phyloP scores from a whole-genome alignment of 2,888 invertebrate genomes.

The Anagyrus pseudococci region DNA sequence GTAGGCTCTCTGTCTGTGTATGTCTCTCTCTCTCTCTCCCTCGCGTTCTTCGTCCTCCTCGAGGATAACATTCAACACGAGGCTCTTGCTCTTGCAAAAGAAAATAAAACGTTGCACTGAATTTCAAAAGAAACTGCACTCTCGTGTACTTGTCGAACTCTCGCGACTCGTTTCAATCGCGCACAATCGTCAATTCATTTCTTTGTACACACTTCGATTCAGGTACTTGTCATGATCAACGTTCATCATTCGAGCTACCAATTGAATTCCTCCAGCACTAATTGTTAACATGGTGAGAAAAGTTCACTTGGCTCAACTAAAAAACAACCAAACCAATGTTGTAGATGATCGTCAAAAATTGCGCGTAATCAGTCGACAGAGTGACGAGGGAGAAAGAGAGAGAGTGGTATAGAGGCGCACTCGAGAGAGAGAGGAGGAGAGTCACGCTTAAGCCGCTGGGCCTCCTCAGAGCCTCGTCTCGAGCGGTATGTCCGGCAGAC shows the following conservation, averaged over 20 bases:
- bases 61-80: neutral
- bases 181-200: constrained; percentile 4
- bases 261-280: too few species aligned
- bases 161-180: neutral
- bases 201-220: constrained; percentile 30
- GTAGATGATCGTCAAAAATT: neutral
- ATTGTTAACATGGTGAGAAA: too few species aligned
- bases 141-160: too few species aligned
- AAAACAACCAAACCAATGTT: neutral
- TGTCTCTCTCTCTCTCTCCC: neutral
- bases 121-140: neutral
- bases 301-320: too few species aligned
- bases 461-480: constrained; percentile 53
- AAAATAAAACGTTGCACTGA: neutral
- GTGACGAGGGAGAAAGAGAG: neutral
- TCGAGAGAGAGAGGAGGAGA: neutral
- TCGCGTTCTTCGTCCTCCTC: neutral
- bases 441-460: neutral
- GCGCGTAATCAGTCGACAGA: neutral
- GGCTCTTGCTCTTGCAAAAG: neutral
- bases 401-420: too few species aligned
- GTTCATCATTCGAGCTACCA: constrained; percentile 10
- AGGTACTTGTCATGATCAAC: constrained; percentile 20
- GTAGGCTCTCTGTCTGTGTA: constrained; percentile 21
- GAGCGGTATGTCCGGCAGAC: constrained; percentile 56